phyloP scores from a whole-genome alignment of 2,113 vertebrate species.

The Ceyx melanurus region DNA sequence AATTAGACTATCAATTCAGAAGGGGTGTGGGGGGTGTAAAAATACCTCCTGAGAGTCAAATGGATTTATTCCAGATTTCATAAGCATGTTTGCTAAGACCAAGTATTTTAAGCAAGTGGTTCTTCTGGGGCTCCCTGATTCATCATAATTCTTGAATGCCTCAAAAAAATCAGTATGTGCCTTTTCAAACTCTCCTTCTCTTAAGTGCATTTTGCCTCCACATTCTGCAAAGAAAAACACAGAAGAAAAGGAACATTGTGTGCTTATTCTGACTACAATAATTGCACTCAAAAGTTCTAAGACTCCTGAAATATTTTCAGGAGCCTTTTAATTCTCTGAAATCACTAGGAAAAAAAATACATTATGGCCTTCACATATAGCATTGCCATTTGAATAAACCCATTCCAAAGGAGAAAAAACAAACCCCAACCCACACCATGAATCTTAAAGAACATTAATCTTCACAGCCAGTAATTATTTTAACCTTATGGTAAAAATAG shows the following conservation, averaged over 20 bases:
- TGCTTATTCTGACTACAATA: slow-evolving; percentile 20
- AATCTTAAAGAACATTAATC: not conserved
- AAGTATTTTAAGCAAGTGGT: slow-evolving; percentile 99
- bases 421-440: not conserved
- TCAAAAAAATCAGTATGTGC: slow-evolving; percentile 99
- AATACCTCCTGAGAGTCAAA: slow-evolving; percentile 99
- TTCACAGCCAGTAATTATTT: not conserved
- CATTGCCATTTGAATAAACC: slow-evolving; percentile 1
- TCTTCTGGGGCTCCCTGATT: slow-evolving; percentile 97
- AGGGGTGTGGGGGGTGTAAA: not conserved
- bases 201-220: slow-evolving; percentile 99
- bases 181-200: slow-evolving; percentile 99
- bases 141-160: slow-evolving; percentile 99
- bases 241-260: slow-evolving; percentile 35
- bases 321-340: slow-evolving; percentile 35
- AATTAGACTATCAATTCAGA: not conserved
- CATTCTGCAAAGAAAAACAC: slow-evolving; percentile 84
- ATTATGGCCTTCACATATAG: not conserved
- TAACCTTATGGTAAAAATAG: not conserved
- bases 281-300: slow-evolving; percentile 9
- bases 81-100: slow-evolving; percentile 99
- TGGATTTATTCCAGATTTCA: slow-evolving; percentile 99
- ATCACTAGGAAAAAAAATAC: not conserved
- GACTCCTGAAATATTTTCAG: slow-evolving; percentile 45
- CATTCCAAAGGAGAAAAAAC: slow-evolving; percentile 8